Evolutionary conservation across 2,888 invertebrate species (phyloP), one percentile per base, ranked within the genome.

Genomic region (Bombyx huttoni): DNA sequence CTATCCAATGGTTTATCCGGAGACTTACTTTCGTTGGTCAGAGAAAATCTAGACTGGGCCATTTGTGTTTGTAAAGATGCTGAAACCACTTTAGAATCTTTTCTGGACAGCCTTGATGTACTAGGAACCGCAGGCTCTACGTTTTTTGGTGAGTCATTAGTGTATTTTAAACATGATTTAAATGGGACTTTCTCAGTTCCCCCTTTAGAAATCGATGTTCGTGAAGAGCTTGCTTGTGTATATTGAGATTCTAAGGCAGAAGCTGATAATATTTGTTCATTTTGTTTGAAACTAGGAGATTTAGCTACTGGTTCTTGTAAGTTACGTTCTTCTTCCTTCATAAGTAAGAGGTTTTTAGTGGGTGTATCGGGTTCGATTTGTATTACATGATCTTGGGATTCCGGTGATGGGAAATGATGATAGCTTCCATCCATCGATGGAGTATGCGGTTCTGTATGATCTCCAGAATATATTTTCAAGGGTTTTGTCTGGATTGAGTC

Each of bases 221-320:
- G 35, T n/a, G 67, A 58, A 8, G 56, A 48, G 6, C 61, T 62
- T 56, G 70, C 66, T 51, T 68, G 59, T 49, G 68, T 67, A 52
- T 70, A 72, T 54, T 81, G 75, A 8, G 68, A 58, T 56, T 83
- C 81, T 52, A 87, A 67, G 49, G 77, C 68, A 0, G 79, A 60
- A 10, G 83, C 87, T 34, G 88, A 87, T 3, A 88, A 61, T 40
- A 88, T 83, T 59, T 82, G 81, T 58, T 86, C 84, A 0, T 53
- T 47, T 10, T 69, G 65, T 0, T 59, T 59, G 2, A 70, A 51
- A 48, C 75, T 81, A 1, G 80, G 73, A 12, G 81, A 77, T 7
- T 86, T 82, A n/a, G 79, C 74, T 3, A 82, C 71, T 0, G 83
- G 85, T 62, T 81, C 81, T 49, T 81, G 82, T 33, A 81, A 62